Evolutionary conservation across 2,888 invertebrate genomes (phyloP).

Genomic region (Trichogramma dendrolimi): DNA sequence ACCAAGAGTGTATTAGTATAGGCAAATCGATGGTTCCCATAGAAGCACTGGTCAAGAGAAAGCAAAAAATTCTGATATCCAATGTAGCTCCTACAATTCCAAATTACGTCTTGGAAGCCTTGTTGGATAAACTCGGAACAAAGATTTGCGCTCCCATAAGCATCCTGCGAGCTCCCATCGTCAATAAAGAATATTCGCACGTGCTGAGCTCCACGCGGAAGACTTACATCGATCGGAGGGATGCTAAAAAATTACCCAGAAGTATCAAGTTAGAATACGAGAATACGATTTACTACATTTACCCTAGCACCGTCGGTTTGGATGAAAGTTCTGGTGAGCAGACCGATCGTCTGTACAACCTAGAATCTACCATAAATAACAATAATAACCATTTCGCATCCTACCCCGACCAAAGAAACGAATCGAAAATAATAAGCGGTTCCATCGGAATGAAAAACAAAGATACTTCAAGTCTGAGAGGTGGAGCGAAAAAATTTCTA

Average conservation of each 20-base stretch:
- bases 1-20: background rate
- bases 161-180: background rate
- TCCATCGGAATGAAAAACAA: no score
- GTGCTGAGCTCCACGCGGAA: slow-evolving; percentile 3
- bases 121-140: background rate
- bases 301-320: background rate
- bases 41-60: background rate
- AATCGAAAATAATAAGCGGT: no score
- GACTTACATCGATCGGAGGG: slow-evolving; percentile 1
- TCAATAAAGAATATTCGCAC: background rate
- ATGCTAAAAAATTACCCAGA: slow-evolving; percentile 6
- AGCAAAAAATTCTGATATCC: background rate
- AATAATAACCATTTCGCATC: no score
- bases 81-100: slow-evolving; percentile 1
- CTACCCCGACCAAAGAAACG: no score
- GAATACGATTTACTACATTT: slow-evolving; percentile 2
- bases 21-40: background rate
- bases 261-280: slow-evolving; percentile 3
- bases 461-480: no score
- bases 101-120: background rate
- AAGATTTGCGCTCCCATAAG: background rate
- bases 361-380: no score
- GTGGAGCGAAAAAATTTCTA: no score
- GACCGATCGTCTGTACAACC: no score
- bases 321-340: no score